Evolutionary conservation across 2,113 vertebrate species (phyloP), one percentile per base, ranked within the genome.

Genomic region (Ceyx cyanopectus): DNA sequence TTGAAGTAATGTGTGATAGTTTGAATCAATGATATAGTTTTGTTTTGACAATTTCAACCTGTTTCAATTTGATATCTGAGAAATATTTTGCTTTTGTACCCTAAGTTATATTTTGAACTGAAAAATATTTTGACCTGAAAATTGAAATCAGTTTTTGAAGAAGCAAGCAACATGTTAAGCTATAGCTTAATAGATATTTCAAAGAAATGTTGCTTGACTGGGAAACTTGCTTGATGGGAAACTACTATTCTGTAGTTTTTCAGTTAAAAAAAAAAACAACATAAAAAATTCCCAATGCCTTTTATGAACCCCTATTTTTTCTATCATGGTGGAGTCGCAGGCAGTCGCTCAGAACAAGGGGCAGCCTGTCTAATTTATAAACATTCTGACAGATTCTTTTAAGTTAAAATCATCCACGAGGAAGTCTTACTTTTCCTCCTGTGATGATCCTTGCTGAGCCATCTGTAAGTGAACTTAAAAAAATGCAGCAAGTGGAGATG

Each of bases 401-500:
- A 79, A 50, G 34, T 45, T 60, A 78, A 84, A 70, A 85, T 80
- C 58, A 89, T 32, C 78, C 63, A 48, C 40, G 30, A 76, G 37
- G 24, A 90, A 87, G 34, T 58, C 83, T 84, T 90, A 16, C 77
- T 87, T 92, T 91, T 89, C 48, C 56, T 94, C 77, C 67, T 80
- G 86, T 85, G 75, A 75, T 87, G 78, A 85, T 91, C 46, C 51
- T 91, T 87, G 18, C 53, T 80, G 56, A 82, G 60, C 91, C 92
- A 94, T 91, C 95, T 96, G 95, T 85, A 94, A 87, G 56, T 60
- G 62, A 70, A 87, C 46, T 82, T 86, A 87, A 94, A 93, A 91
- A 90, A 87, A 91, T 54, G 29, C 56, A 73, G 81, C 54, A 73
- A 95, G 43, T 74, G 14, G 62, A 89, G 63, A 68, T 5, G 87